Base-by-base conservation (phyloP, 2,797 vertebrate genomes). In the Amblyopsis hoosieri region DNA sequence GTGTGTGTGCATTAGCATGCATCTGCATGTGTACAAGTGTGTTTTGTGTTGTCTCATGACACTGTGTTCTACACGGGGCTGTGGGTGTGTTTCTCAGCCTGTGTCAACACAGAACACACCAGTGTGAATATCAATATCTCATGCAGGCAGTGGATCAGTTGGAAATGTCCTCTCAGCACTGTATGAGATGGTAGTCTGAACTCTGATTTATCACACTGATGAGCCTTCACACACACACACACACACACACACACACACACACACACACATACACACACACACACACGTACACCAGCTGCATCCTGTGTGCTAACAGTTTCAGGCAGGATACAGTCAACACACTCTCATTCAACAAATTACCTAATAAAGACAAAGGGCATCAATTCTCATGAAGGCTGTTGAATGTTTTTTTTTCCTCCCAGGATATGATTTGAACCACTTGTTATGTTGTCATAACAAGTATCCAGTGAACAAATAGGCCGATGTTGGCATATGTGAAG, bases 81-180 rank as follows among this genome's bases (percentile, higher is more conserved):
- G 79, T 66, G 54, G 77, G 73, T 72, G 11, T 69, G 67, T 79
- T 81, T 62, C 74, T 67, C 72, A 68, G 75, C 72, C 72, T 69
- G 58, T 59, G 62, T 71, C 72, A 60, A n/a, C 14, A 10, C 73
- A 67, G 71, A 60, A n/a, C 14, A 10, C 73, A 67, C n/a, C 3
- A 65, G 62, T 77, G 76, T 47, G 69, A 83, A 82, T 81, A 82
- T 87, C 84, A 80, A 87, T 86, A 82, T 66, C 58, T 57, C 13
- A 77, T 57, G 72, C 71, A 23, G 69, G 74, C 57, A 45, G 72
- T 49, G 69, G 80, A 78, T 84, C 66, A 61, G 61, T 69, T 70
- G 75, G 82, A 81, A 86, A 64, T n/a, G 66, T 86, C 72, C 46
- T 33, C 62, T 83, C 71, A 80, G 76, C 75, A 77, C 72, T 76